Base-by-base conservation (phyloP, 2,113 vertebrate species). In the Hyperopisus bebe region DNA sequence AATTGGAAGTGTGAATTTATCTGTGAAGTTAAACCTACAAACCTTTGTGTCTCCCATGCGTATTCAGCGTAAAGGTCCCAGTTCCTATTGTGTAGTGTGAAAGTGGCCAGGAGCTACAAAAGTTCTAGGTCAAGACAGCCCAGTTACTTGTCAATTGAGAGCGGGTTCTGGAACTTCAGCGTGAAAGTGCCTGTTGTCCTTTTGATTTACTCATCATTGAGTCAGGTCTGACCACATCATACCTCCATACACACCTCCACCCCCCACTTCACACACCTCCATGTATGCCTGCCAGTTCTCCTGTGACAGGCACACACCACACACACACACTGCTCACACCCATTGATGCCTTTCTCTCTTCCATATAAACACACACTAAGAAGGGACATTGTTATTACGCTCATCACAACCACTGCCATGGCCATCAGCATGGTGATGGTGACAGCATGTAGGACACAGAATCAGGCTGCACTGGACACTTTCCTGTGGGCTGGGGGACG, bases 131-230 rank as follows among this genome's bases (percentile, higher is more conserved):
- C 11, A 5, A 80, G 15, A 39, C 11, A 17, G 31, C 53, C 53
- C 19, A 55, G 53, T 21, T 55, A 77, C 31, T 31, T 35, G 13
- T 77, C 35, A 77, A 31, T 2, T 27, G n/a, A 27, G 58, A 66
- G 2, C 9, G n/a, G 58, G 58, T 66, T 50, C 21, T 74, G 88
- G n/a, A 11, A 8, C 27, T 39, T 66, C 47, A 46, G 7, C 31
- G 31, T 77, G 2, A 88, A 19, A 31, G 6, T 2, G 42, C 62
- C 62, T 77, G 74, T 42, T 42, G 35, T 80, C 74, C 74, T 80
- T 84, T 9, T 48, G 1, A 51, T 74, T 89, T 50, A 89, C 70
- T 89, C 88, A 89, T 80, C 9, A 27, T 31, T 89, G 70, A 55
- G n/a, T 55, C 74, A 83, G 48, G 51, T 47, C 19, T 58, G 24